Evolutionary conservation across 2,113 vertebrate species (phyloP).

Genomic region (Casuarius casuarius): DNA sequence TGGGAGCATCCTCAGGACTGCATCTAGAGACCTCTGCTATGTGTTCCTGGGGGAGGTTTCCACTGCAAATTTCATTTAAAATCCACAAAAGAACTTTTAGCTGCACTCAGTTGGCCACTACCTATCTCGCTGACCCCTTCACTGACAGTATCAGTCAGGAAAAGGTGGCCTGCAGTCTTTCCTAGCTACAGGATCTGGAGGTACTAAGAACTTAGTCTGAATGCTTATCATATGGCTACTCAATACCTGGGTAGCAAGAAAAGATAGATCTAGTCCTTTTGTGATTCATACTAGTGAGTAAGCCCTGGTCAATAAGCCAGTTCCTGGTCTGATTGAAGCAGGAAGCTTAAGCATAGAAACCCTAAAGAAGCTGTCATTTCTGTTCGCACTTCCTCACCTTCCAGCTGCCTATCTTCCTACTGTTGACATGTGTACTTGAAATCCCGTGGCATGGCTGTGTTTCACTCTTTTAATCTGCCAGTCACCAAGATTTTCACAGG

Average conservation of each 20-base stretch:
- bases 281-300: neutral
- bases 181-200: neutral
- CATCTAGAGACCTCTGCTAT: neutral
- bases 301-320: neutral
- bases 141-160: neutral
- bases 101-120: neutral
- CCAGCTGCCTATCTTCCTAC: neutral
- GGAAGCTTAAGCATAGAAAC: neutral
- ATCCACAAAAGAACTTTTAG: neutral
- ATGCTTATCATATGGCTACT: neutral
- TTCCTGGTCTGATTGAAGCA: neutral
- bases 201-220: neutral
- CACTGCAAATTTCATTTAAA: neutral
- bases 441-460: neutral
- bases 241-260: neutral
- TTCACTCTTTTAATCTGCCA: neutral
- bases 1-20: neutral
- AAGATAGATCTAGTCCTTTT: neutral
- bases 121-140: neutral
- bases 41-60: neutral
- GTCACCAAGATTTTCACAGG: neutral
- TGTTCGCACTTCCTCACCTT: neutral
- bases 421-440: neutral
- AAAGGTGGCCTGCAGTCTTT: neutral
- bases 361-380: neutral